These are phyloP conservation scores for Asobara japonica DNA, from an alignment of 1,140 invertebrate species.

Conservation along the genomic window DNA sequence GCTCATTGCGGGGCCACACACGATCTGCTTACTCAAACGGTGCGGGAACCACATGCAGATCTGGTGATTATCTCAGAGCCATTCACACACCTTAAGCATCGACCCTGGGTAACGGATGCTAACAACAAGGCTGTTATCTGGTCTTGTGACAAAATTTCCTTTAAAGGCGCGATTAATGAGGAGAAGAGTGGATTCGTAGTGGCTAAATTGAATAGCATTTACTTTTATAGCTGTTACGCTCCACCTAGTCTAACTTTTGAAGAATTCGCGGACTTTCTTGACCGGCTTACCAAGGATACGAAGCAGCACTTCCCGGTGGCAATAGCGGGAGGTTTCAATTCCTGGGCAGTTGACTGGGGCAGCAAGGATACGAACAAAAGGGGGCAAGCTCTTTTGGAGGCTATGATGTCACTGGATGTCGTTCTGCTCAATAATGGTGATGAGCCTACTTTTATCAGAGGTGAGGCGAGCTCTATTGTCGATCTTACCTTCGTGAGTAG, in stretches of 20 bases:
- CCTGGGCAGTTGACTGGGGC: slow-evolving; percentile 21
- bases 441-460: slow-evolving; percentile 28
- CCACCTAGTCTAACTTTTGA: slow-evolving; percentile 21
- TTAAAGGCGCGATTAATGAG: background rate
- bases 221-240: slow-evolving; percentile 37
- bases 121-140: slow-evolving; percentile 27
- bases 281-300: slow-evolving; percentile 21
- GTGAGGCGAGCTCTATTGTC: slow-evolving; percentile 30
- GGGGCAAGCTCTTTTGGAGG: slow-evolving; percentile 27
- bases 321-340: no score
- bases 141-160: slow-evolving; percentile 20
- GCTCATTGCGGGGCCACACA: no score
- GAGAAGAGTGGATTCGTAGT: slow-evolving; percentile 1
- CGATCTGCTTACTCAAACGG: no score
- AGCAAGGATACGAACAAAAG: slow-evolving; percentile 9
- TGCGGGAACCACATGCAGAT: no score
- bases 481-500: slow-evolving; percentile 30
- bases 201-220: no score
- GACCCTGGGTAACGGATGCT: slow-evolving; percentile 18
- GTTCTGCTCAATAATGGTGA: slow-evolving; percentile 29
- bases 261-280: background rate
- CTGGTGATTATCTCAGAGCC: no score
- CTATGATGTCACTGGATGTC: slow-evolving; percentile 28
- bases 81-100: background rate
- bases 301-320: slow-evolving; percentile 4